phyloP scores from a whole-genome alignment of 1,140 invertebrate species.

The Saxidomus purpurata region DNA sequence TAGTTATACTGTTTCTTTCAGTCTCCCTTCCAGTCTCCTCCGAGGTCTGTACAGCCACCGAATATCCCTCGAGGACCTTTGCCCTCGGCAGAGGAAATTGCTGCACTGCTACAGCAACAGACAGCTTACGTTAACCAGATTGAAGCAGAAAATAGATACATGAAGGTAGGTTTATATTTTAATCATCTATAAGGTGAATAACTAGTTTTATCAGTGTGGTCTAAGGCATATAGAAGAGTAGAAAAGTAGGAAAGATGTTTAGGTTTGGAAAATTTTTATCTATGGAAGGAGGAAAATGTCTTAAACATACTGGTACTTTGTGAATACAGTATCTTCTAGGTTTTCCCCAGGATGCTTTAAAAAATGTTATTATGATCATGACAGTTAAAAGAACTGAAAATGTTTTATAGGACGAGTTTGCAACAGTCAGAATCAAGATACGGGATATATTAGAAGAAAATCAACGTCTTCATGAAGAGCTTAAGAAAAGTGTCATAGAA shows the following conservation, averaged over 20 bases:
- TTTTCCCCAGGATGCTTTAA: too few relatives aligned
- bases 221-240: too few relatives aligned
- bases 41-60: neutral
- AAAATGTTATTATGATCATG: neutral
- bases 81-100: slow-evolving; percentile 63
- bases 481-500: slow-evolving; percentile 66
- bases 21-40: neutral
- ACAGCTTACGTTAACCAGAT: slow-evolving; percentile 64
- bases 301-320: too few relatives aligned
- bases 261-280: too few relatives aligned
- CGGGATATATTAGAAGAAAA: slow-evolving; percentile 65
- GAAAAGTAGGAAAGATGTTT: too few relatives aligned
- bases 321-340: too few relatives aligned
- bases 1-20: neutral
- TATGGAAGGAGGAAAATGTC: too few relatives aligned
- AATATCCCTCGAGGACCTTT: slow-evolving; percentile 3
- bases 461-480: slow-evolving; percentile 63
- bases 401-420: slow-evolving; percentile 67
- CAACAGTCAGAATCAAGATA: slow-evolving; percentile 63
- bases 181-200: too few relatives aligned
- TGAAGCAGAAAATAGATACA: slow-evolving; percentile 67
- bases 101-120: slow-evolving; percentile 56
- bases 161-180: slow-evolving; percentile 63
- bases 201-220: too few relatives aligned
- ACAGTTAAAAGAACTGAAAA: neutral